A percentile compares a stretch with the other conserved stretches of the same genome.
Evolutionary conservation across 92 coral and sea anemone species (phyloP).

Genomic region (Epizoanthus fatuus): DNA sequence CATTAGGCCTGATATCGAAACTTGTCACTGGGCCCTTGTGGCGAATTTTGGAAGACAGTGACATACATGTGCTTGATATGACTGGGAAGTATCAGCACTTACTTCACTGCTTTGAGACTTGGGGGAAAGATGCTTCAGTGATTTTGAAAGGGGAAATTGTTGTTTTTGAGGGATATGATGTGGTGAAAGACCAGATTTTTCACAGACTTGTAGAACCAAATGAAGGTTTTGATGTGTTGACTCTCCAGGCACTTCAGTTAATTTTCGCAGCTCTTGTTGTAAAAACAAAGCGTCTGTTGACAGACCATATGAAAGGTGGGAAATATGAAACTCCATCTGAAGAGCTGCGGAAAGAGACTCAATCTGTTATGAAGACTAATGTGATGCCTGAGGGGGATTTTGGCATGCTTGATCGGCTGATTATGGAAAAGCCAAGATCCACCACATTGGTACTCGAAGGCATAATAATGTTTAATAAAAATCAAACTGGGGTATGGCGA

Average conservation of each 20-base stretch:
- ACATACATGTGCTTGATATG: conserved; percentile 35
- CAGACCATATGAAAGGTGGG: conserved; percentile 27
- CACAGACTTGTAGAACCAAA: conserved; percentile 48
- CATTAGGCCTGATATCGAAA: conserved; percentile 47
- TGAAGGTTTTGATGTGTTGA: conserved; percentile 51
- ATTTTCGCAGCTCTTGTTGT: conserved; percentile 29
- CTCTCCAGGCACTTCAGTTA: conserved; percentile 49
- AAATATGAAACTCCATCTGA: conserved; percentile 1
- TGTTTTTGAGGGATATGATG: conserved; percentile 32
- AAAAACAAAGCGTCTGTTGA: conserved; percentile 18
- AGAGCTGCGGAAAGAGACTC: not conserved
- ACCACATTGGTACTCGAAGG: conserved; percentile 40
- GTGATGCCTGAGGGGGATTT: conserved; percentile 31
- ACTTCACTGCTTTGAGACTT: conserved; percentile 48
- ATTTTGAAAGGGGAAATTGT: conserved; percentile 46
- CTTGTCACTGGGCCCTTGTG: conserved; percentile 55
- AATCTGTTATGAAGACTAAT: conserved; percentile 31
- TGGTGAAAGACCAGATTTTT: conserved; percentile 40
- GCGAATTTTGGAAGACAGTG: conserved; percentile 24
- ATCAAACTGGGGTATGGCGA: conserved; percentile 26
- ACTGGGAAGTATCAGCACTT: conserved; percentile 45
- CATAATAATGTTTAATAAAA: conserved; percentile 36
- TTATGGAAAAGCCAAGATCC: conserved; percentile 35
- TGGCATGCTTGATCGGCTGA: conserved; percentile 28
- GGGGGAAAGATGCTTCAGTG: conserved; percentile 52